These are phyloP conservation scores for Eupsittula cactorum DNA, from an alignment of 2,113 vertebrate species.

Conservation along the genomic window DNA sequence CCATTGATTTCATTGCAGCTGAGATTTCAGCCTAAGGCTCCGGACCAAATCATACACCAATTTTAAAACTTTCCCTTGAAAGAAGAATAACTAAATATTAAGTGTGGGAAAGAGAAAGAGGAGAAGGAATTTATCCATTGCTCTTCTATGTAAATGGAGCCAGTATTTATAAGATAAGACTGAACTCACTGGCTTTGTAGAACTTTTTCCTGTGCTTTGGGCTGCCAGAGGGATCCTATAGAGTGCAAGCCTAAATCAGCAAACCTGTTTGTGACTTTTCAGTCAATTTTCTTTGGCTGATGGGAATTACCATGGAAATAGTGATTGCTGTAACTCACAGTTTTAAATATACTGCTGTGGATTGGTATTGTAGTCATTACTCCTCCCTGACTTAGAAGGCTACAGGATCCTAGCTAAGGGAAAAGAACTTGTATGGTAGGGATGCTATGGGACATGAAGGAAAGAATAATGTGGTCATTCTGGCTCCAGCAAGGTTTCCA, in stretches of 20 bases:
- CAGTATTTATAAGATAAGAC: background rate
- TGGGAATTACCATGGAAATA: background rate
- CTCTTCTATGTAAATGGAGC: background rate
- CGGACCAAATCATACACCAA: background rate
- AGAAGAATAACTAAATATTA: background rate
- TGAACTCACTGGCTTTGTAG: background rate
- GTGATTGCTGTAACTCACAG: background rate
- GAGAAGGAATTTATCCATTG: background rate
- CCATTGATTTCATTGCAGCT: background rate
- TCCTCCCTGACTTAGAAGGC: background rate
- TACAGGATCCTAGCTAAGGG: background rate
- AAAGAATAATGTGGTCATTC: background rate
- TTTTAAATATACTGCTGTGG: background rate
- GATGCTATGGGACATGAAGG: background rate
- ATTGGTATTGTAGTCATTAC: background rate
- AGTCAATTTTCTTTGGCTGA: background rate
- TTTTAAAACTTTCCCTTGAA: slow-evolving; percentile 51
- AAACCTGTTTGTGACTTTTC: background rate
- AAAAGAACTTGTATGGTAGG: background rate
- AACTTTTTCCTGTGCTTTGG: background rate
- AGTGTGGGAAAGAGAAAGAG: background rate
- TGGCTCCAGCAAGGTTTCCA: background rate
- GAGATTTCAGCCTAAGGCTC: background rate
- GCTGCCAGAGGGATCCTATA: background rate
- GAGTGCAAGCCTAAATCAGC: background rate